phyloP scores from a whole-genome alignment of 2,113 vertebrate species.

The Trematomus loennbergii region DNA sequence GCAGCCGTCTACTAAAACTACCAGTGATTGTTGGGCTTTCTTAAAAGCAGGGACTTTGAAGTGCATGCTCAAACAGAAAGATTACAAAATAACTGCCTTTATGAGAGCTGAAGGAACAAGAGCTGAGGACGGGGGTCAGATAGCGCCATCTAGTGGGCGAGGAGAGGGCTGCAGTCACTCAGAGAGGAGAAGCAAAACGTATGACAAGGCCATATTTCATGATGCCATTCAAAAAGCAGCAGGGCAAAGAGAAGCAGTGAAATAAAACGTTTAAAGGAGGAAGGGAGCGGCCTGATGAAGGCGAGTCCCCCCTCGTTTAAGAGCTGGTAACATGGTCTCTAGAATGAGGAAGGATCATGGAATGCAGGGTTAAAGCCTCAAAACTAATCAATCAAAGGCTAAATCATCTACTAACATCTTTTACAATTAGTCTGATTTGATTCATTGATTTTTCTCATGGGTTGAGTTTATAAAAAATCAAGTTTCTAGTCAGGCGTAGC shows the following conservation, averaged over 20 bases:
- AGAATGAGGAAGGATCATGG: slow-evolving; percentile 92
- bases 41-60: slow-evolving; percentile 85
- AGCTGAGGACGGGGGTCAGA: slow-evolving; percentile 39
- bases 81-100: slow-evolving; percentile 86
- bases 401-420: neutral
- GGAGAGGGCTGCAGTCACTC: slow-evolving; percentile 47
- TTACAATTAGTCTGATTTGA: neutral
- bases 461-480: slow-evolving; percentile 16
- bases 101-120: too few relatives aligned
- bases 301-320: slow-evolving; percentile 75
- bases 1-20: slow-evolving; percentile 88
- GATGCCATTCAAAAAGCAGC: slow-evolving; percentile 63
- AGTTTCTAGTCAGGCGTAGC: slow-evolving; percentile 9
- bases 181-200: slow-evolving; percentile 39
- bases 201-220: slow-evolving; percentile 48
- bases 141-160: slow-evolving; percentile 73
- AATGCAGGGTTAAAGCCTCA: slow-evolving; percentile 80
- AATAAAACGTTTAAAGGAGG: slow-evolving; percentile 73
- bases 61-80: slow-evolving; percentile 85
- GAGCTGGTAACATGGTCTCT: slow-evolving; percentile 87
- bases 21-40: slow-evolving; percentile 78
- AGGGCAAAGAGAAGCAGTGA: slow-evolving; percentile 77
- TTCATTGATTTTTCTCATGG: slow-evolving; percentile 7
- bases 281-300: slow-evolving; percentile 67
- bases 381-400: neutral